Conservation (phyloP, 2,797 vertebrate species). For the Tamandua tetradactyla region DNA sequence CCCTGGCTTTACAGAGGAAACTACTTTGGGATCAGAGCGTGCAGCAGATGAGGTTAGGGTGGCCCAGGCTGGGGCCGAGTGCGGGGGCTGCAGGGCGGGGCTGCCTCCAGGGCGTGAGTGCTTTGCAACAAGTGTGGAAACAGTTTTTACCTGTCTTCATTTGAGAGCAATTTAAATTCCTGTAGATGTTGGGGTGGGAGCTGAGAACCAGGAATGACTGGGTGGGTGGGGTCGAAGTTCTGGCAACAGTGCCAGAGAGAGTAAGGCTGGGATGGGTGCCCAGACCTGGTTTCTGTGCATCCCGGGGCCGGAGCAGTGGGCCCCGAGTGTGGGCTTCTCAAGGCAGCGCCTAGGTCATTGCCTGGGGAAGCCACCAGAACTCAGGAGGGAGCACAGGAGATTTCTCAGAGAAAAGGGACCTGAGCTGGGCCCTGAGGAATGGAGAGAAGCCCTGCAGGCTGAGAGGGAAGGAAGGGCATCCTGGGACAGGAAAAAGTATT, state of each 20-base stretch:
- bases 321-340: neutral
- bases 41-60: neutral
- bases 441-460: neutral
- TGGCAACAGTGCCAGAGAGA: neutral
- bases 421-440: neutral
- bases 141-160: constrained; percentile 49
- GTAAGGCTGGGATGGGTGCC: neutral
- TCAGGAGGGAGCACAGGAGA: too few relatives aligned
- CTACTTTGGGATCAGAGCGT: neutral
- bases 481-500: neutral
- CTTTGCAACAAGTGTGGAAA: neutral
- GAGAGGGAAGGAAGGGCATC: neutral
- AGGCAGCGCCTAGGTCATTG: neutral
- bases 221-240: neutral
- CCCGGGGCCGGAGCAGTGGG: neutral
- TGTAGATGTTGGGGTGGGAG: neutral
- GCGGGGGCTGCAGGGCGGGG: neutral
- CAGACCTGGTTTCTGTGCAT: neutral
- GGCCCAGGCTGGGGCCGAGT: neutral
- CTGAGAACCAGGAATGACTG: neutral
- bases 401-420: neutral
- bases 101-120: neutral
- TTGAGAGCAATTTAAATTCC: constrained; percentile 39
- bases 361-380: neutral
- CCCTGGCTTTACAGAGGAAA: neutral